phyloP scores from a whole-genome alignment of 1,140 invertebrate genomes.

The Psix sp. region DNA sequence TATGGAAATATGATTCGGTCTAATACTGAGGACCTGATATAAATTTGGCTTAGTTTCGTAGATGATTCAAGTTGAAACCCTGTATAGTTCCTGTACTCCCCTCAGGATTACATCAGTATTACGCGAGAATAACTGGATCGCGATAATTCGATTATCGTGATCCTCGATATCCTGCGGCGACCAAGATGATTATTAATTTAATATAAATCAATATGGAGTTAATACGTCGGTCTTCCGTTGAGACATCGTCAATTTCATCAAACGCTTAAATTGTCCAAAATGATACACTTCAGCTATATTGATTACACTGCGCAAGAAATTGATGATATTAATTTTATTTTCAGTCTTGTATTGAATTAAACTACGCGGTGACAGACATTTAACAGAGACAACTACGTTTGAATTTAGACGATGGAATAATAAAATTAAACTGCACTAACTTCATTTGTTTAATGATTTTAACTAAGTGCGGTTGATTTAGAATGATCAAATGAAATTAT shows the following conservation, averaged over 20 bases:
- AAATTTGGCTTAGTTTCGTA: constrained; percentile 15
- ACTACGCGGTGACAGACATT: too few relatives aligned
- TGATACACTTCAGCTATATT: too few relatives aligned
- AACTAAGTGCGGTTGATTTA: too few relatives aligned
- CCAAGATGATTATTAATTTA: constrained; percentile 57
- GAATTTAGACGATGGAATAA: too few relatives aligned
- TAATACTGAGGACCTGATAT: constrained; percentile 11
- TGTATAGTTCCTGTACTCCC: constrained; percentile 19
- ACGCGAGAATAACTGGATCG: constrained; percentile 53
- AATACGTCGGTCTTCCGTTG: constrained; percentile 36
- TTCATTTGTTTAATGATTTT: too few relatives aligned
- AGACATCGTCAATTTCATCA: constrained; percentile 26
- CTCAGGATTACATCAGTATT: constrained; percentile 52
- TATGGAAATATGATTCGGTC: constrained; percentile 8
- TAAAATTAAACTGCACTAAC: too few relatives aligned
- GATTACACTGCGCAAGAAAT: too few relatives aligned
- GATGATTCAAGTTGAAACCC: constrained; percentile 16
- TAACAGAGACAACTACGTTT: too few relatives aligned
- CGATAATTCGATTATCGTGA: constrained; percentile 57
- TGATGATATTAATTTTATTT: too few relatives aligned
- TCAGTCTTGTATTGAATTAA: too few relatives aligned
- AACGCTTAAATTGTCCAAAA: neutral
- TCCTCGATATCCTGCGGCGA: constrained; percentile 39
- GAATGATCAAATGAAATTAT: too few relatives aligned
- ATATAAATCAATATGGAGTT: constrained; percentile 52